Base-by-base conservation (phyloP, 1,140 invertebrate species). In the Bombus superbus region DNA sequence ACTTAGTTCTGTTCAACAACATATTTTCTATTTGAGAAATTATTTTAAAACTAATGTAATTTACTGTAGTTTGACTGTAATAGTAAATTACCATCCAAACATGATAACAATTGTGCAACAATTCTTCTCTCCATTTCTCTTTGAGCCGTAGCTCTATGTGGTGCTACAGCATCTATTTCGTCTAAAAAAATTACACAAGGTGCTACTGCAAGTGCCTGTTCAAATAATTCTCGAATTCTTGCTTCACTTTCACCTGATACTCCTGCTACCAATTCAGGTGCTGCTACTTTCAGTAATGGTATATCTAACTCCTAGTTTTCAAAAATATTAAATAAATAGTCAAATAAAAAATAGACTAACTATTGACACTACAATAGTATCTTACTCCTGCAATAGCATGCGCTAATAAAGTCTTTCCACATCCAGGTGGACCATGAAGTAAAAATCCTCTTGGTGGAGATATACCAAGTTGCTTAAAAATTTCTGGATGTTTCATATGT, bases 161-260 rank as follows among this genome's bases (percentile, higher is more conserved):
- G 97, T 57, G 97, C 98, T 81, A 99, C 97, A 42, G 98, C 97
- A 96, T 99, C 99, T 80, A 99, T 98, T 95, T 99, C 98, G 95
- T 99, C 99, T 81, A 99, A 97, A 90, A 99, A 98, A n/a, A 99
- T 94, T 42, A 99, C 96, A 94, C 98, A 98, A 0, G 98, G 98
- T 57, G 98, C 96, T 57, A 96, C 92, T 53, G 96, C 94, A 10
- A 96, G 93, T 35, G 98, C 98, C 93, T 97, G 97, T 59, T 98
- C 97, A 96, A 99, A 99, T 9, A 99, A 93, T 85, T 99, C 97
- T 83, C 99, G 96, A 79, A 99, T 98, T 89, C 98, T 96, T 91
- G 98, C 97, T 95, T 99, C 99, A 25, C 98, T 99, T 94, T 99
- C 99, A 0, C 99, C 99, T 5, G 98, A 99, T 88, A 99, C 96